Evolutionary conservation across 2,888 invertebrate species (phyloP), one percentile per base, ranked within the genome.

Genomic region (Synanthedon myopaeformis): DNA sequence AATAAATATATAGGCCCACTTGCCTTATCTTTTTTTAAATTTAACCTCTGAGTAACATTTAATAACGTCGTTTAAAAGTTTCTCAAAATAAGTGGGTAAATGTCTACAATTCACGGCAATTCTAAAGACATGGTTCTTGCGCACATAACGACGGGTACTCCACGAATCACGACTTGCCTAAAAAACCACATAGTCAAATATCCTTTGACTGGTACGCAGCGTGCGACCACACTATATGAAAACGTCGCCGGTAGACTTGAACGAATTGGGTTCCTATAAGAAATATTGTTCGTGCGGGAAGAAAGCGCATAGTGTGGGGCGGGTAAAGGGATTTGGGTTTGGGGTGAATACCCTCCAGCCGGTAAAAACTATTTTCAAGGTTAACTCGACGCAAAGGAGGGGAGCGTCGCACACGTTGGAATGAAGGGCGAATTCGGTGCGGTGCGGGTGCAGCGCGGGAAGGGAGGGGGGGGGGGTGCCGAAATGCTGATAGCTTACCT

Each of bases 291-390:
- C 59, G 71, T 56, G 59, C 59, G 56, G 59, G 57, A 58, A 69
- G 69, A 78, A 76, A 66, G 69, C 68, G 66, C n/a, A 69, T 67
- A 69, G 85, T 85, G 85, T 85, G 81, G 65, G 70, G 65, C 78
- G 68, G 68, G 71, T 74, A 75, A 70, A 72, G 81, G 83, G 83
- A 85, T 87, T 84, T 72, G 84, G 85, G 82, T 81, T 80, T 77
- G 85, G 85, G 87, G 87, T 87, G 85, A 87, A 87, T 87, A 87
- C 87, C 87, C 87, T 87, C 83, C 63, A 66, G 80, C 74, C 79
- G 79, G 85, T 87, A 86, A 85, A 86, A 87, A 87, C 87, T 85
- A 84, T 85, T 85, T 87, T 87, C 87, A 87, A 87, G 87, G 87
- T 86, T 87, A 86, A 80, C 72, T 70, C 69, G 70, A 66, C 70